Conservation (phyloP, 2,113 vertebrate genomes). For the Jaculus jaculus region DNA sequence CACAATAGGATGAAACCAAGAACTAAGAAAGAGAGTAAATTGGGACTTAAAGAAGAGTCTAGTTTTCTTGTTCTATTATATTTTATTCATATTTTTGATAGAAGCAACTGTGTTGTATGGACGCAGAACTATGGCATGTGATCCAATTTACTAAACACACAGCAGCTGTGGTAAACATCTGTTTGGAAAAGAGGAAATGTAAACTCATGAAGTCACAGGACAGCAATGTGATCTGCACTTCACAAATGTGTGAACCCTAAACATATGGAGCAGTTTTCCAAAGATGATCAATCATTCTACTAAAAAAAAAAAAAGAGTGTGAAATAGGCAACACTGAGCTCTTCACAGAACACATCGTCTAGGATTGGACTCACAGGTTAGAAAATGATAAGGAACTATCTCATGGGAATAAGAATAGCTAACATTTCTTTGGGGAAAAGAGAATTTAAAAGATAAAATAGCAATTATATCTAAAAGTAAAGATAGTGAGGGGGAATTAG, state of each 20-base stretch:
- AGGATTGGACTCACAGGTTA: neutral
- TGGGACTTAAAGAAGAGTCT: neutral
- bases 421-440: neutral
- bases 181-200: constrained; percentile 70
- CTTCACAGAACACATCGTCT: neutral
- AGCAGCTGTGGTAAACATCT: constrained; percentile 75
- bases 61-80: neutral
- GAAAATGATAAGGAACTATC: neutral
- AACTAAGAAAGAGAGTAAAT: accelerated
- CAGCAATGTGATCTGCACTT: constrained; percentile 41
- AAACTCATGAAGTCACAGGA: constrained; percentile 68
- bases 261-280: constrained; percentile 49
- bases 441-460: neutral
- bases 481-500: no score
- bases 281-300: constrained; percentile 59
- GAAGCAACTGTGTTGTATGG: constrained; percentile 49
- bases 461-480: neutral
- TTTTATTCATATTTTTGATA: constrained; percentile 11
- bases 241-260: neutral
- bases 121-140: constrained; percentile 54
- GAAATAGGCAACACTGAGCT: neutral
- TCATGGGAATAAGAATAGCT: neutral
- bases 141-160: constrained; percentile 68
- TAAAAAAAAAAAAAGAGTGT: constrained; percentile 50
- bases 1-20: neutral